Conservation (phyloP, 2,797 vertebrate genomes). For the Thunnus albacares region DNA sequence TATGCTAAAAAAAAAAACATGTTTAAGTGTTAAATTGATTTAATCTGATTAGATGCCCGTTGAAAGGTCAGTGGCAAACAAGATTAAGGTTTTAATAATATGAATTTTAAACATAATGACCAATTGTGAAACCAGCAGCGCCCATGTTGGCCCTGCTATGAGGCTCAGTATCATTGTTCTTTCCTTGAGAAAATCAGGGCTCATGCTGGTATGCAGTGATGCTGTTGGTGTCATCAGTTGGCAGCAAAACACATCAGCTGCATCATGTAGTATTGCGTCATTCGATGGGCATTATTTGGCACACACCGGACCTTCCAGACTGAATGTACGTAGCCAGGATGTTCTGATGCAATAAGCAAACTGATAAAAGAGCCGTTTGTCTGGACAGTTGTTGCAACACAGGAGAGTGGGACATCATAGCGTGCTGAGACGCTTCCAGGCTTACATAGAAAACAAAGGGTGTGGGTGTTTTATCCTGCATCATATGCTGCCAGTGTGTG, state of each 20-base stretch:
- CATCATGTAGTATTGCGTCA: accelerated
- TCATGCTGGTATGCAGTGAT: too few relatives aligned
- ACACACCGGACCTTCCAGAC: too few relatives aligned
- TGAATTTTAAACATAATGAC: not conserved
- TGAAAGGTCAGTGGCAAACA: not conserved
- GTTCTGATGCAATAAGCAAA: not conserved
- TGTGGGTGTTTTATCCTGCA: not conserved
- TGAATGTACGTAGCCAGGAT: too few relatives aligned
- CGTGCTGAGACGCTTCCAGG: too few relatives aligned
- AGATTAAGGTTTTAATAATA: not conserved
- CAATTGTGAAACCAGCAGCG: not conserved
- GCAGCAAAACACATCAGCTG: not conserved
- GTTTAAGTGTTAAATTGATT: not conserved
- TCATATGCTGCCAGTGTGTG: not conserved
- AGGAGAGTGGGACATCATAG: not conserved
- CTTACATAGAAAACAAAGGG: not conserved
- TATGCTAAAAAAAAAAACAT: not conserved
- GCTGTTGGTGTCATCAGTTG: too few relatives aligned
- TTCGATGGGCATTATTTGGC: not conserved
- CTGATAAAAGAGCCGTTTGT: not conserved
- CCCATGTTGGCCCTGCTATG: not conserved
- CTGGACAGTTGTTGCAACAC: not conserved
- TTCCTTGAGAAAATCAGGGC: not conserved
- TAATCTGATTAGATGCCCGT: not conserved
- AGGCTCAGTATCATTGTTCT: not conserved